Base-by-base conservation (phyloP, 2,888 invertebrate genomes). In the Diplolepis rosae region DNA sequence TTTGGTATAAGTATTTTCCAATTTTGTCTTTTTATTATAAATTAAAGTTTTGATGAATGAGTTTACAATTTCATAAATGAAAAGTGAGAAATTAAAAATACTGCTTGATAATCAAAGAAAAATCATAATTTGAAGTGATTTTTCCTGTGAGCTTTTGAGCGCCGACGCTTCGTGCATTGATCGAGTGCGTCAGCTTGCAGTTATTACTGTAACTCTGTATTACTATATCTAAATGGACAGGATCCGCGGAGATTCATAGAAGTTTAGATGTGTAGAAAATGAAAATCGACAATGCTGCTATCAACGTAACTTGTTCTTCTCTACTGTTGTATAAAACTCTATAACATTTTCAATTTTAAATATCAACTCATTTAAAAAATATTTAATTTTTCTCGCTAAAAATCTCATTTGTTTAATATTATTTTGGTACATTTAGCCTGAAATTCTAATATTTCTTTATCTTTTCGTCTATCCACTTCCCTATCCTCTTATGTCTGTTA, bases 141-240 rank as follows among this genome's bases (percentile, higher is more conserved):
- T 1, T 18, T 22, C 18, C 48, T 48, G 68, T 39, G 71, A 79
- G 70, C 75, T 80, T 79, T 77, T 73, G 75, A 79, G 85, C 83
- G 85, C 84, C 85, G 84, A 85, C 84, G 72, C 68, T 67, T 69
- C 68, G 76, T 79, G 80, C 88, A 88, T 88, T 82, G 88, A 88
- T 88, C 87, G 85, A 71, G 70, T 77, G 88, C 88, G 88, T 88
- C 88, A 88, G 88, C 88, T 88, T 88, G 88, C 85, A 85, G 83
- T 88, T 87, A 88, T 85, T 83, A 83, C 83, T 84, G 81, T 42
- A 77, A 82, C 77, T 77, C 4, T 27, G 48, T 73, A 76, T 74
- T 74, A 66, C 76, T 77, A 75, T 77, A 79, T 73, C 68, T 66
- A 68, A 48, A 73, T 50, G 69, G 72, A 76, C 74, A 73, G 68